These are phyloP conservation scores for Puma concolor DNA, from an alignment of 2,113 vertebrate species.

Conservation along the genomic window DNA sequence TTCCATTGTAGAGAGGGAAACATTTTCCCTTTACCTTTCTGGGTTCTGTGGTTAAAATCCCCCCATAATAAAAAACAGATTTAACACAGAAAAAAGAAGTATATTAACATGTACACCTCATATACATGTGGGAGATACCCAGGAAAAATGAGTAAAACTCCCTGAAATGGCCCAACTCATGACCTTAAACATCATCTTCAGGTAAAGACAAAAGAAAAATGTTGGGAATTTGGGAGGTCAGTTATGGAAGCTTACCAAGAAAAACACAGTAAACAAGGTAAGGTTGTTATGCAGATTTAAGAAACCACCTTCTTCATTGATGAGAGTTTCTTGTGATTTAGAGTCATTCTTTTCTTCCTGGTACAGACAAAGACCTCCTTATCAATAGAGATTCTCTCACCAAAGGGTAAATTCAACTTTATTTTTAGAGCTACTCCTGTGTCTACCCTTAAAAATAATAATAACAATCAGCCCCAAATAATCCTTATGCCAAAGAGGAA, in stretches of 20 bases:
- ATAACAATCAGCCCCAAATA: not conserved
- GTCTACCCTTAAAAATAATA: not conserved
- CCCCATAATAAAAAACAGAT: not conserved
- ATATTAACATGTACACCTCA: not conserved
- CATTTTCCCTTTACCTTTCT: not conserved
- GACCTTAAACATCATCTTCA: not conserved
- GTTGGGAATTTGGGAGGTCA: not conserved
- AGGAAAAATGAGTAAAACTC: not conserved
- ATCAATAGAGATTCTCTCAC: not conserved
- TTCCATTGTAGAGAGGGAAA: not conserved
- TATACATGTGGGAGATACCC: not conserved
- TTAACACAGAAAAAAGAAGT: not conserved
- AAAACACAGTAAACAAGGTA: not conserved
- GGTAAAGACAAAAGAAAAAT: not conserved
- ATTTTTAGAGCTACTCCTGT: not conserved
- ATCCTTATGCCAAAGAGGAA: too few species aligned
- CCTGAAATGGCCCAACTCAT: not conserved
- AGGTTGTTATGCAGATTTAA: not conserved
- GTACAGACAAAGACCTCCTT: not conserved
- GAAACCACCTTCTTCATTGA: not conserved
- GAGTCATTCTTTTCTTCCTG: not conserved
- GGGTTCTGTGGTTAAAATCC: not conserved
- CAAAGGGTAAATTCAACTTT: not conserved
- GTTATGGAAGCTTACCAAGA: not conserved
- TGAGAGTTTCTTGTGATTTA: not conserved